Base-by-base conservation (phyloP, 2,888 invertebrate genomes). In the Exephanes ischioxanthus region DNA sequence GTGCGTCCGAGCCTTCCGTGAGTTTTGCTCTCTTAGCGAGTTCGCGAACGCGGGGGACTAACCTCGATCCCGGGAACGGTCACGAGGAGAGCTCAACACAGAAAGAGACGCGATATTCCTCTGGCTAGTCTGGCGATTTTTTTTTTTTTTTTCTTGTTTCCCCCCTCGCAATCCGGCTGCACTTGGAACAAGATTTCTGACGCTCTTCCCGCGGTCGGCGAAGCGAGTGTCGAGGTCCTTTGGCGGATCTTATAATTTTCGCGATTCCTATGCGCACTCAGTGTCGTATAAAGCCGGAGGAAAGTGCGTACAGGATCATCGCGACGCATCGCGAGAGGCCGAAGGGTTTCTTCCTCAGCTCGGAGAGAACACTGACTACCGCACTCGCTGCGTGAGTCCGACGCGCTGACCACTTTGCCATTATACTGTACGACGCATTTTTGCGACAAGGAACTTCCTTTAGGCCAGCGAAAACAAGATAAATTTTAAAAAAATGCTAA, bases 241-340 rank as follows among this genome's bases (percentile, higher is more conserved):
- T 86, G 85, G 82, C 80, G 85, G 87, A 80, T 85, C 85, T 85
- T 86, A 87, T 89, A 89, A 90, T 89, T 84, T 72, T 67, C 37
- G 73, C 88, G 85, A 89, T 90, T 90, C 85, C 87, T 89, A 89
- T 90, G 90, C 90, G 84, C 82, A 70, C 84, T 86, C 85, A 70
- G 68, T 55, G 86, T 85, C 86, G 80, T 87, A 88, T 89, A 86
- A 87, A 86, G 80, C 76, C 72, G 70, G 75, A 48, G 80, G 79
- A 84, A 77, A 86, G 86, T 83, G 83, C 80, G 83, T 83, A 77
- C 41, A 55, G 78, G 68, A 70, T 70, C 22, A 73, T 78, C 81
- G 41, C 55, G 33, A 70, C 51, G 80, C 19, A 58, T 37, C 67
- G 22, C 55, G 55, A 58, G 82, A 75, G 30, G 48, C 77, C 37